A percentile compares a stretch with the other conserved stretches of the same genome.
These are phyloP conservation scores for Ptychoptera contaminata DNA, from an alignment of 2,888 invertebrate genomes.

Conservation along the genomic window DNA sequence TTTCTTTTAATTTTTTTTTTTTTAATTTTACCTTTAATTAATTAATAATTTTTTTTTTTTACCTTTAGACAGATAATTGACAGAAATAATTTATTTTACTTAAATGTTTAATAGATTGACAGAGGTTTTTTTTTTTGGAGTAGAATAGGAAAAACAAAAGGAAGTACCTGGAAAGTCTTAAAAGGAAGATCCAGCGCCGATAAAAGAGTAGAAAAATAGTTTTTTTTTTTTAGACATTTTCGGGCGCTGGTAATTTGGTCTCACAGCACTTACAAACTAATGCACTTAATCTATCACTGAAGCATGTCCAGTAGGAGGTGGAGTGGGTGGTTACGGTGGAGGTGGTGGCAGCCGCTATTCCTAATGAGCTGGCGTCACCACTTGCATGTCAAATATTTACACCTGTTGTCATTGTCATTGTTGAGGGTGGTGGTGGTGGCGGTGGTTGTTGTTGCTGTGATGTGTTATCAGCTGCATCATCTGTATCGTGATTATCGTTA, in stretches of 20 bases:
- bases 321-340: constrained; percentile 2
- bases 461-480: constrained; percentile 9
- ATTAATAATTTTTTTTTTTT: too few relatives aligned
- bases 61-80: too few relatives aligned
- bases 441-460: constrained; percentile 10
- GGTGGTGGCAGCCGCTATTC: constrained; percentile 8
- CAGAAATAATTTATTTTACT: too few relatives aligned
- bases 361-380: constrained; percentile 19
- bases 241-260: constrained; percentile 29
- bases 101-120: too few relatives aligned
- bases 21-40: too few relatives aligned
- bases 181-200: too few relatives aligned
- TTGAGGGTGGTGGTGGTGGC: constrained; percentile 12
- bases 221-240: constrained; percentile 23
- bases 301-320: constrained; percentile 23
- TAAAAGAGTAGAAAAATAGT: too few relatives aligned
- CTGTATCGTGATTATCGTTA: constrained; percentile 17
- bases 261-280: constrained; percentile 31
- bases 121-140: too few relatives aligned
- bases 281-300: constrained; percentile 27
- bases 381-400: constrained; percentile 28
- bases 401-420: constrained; percentile 2
- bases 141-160: too few relatives aligned
- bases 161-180: too few relatives aligned
- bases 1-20: too few relatives aligned